Evolutionary conservation across 37 sponge, comb jelly and placozoan species (phyloP), one percentile per base, ranked within the genome.

Genomic region (Diacarnus erythraeanus): DNA sequence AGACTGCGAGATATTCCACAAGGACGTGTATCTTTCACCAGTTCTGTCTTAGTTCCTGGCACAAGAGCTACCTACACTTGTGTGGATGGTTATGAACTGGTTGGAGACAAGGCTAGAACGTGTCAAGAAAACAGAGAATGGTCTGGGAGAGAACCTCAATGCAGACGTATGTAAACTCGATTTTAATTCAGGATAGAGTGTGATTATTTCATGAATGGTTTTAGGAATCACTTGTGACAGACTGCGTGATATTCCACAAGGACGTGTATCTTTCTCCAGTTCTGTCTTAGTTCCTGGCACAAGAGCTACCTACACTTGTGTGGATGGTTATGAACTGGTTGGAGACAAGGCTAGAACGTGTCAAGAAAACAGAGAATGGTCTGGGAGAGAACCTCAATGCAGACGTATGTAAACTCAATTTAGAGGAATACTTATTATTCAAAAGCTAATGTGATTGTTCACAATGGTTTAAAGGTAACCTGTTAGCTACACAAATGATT

Each of bases 61-160:
- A 26, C 64, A 23, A 64, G n/a, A 23, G 69, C 66, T 9, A 39
- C 5, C 40, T 84, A 84, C 69, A 60, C 42, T 3, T 84, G 85
- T 40, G 67, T 61, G 23, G 18, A 17, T 38, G 85, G 85, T 1
- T 84, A 60, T 29, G 37, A 25, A 6, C 54, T 84, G 2, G 34
- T 20, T 67, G 89, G 89, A n/a, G 38, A 37, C 15, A 2, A n/a
- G 3, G 38, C 17, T 37, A 42, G 91, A 0, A 59, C 37, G 27
- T 90, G 91, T 38, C 91, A 77, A 21, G 12, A 36, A 25, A 65
- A 9, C 2, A 70, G 82, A 18, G 35, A 51, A 3, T 90, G 91
- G 91, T 64, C 79, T 18, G 78, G 83, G 39, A 74, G 42, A 29
- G 36, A 37, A 22, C 83, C 91, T 60, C 23, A 34, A 1, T 90